Base-by-base conservation (phyloP, 2,797 vertebrate species). In the Sebastes goodei region DNA sequence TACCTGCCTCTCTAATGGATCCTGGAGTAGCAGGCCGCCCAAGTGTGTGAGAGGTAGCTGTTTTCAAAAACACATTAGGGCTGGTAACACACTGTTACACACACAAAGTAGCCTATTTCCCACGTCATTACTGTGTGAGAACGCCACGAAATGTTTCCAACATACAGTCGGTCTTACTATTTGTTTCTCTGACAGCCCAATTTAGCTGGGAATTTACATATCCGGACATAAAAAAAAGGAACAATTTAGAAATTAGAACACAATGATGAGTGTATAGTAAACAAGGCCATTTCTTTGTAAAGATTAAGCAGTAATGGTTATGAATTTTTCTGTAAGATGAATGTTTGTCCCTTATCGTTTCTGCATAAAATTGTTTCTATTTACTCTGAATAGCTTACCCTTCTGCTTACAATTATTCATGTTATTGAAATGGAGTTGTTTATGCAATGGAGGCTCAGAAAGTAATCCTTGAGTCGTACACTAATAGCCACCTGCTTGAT, bases 31-130 rank as follows among this genome's bases (percentile, higher is more conserved):
- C 76, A 96, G 95, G 74, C 96, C 95, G 71, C 97, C 97, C 15
- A 92, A 95, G 84, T 98, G 98, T 92, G 95, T 97, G 81, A 97
- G 95, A 98, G 98, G 97, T 98, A 96, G 56, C 6, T 64, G 15
- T 85, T 88, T 80, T 80, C 2, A 35, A 35, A 80, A 74, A 70
- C 20, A 57, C 38, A 59, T 60, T 42, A 20, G 38, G 23, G 30
- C 30, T 46, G 52, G 8, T 29, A 56, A 76, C 49, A 75, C 38
- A 61, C 25, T 27, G 23, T 55, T 10, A 21, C 17, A 65, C 35
- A n/a, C n/a, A 63, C 20, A 21, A 17, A 55, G 42, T 15, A 15
- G 49, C 2, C 20, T 4, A 6, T 61, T 85, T 82, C 42, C 29
- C 25, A 35, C 25, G 46, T 57, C 32, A 57, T 70, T 32, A 30